Conservation (phyloP, 2,113 vertebrate species). For the Callipepla californica region DNA sequence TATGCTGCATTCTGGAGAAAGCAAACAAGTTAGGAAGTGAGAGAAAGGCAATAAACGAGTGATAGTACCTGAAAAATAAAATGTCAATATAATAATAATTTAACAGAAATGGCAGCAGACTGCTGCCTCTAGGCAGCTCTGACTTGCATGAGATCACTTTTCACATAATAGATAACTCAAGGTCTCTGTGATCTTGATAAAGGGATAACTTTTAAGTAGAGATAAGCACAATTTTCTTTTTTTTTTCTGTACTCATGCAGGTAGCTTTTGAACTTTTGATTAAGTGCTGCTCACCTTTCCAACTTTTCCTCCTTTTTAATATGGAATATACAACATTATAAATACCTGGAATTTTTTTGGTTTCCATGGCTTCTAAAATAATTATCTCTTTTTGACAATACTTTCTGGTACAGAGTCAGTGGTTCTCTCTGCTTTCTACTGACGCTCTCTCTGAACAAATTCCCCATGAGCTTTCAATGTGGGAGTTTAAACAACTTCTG, state of each 20-base stretch:
- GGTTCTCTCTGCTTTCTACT: neutral
- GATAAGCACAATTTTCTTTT: neutral
- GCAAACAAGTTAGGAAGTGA: neutral
- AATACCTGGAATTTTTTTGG: neutral
- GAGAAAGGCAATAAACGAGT: conserved; percentile 4
- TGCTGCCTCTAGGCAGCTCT: neutral
- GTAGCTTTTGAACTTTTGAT: neutral
- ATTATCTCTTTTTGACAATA: neutral
- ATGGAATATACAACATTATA: neutral
- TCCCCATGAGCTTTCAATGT: neutral
- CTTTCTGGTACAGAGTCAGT: neutral
- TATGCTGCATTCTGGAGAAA: neutral
- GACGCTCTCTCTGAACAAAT: neutral
- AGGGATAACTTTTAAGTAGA: neutral
- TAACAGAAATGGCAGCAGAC: conserved; percentile 18
- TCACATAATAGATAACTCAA: conserved; percentile 19
- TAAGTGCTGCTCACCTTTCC: neutral
- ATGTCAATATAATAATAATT: conserved; percentile 31
- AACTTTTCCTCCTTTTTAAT: neutral
- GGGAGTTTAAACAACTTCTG: neutral
- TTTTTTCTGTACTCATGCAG: neutral
- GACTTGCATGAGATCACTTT: conserved; percentile 27
- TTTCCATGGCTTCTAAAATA: neutral
- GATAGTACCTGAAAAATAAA: conserved; percentile 38
- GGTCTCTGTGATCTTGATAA: conserved; percentile 22